Base-by-base conservation (phyloP, 2,113 vertebrate genomes). In the Pterocles burchelli region DNA sequence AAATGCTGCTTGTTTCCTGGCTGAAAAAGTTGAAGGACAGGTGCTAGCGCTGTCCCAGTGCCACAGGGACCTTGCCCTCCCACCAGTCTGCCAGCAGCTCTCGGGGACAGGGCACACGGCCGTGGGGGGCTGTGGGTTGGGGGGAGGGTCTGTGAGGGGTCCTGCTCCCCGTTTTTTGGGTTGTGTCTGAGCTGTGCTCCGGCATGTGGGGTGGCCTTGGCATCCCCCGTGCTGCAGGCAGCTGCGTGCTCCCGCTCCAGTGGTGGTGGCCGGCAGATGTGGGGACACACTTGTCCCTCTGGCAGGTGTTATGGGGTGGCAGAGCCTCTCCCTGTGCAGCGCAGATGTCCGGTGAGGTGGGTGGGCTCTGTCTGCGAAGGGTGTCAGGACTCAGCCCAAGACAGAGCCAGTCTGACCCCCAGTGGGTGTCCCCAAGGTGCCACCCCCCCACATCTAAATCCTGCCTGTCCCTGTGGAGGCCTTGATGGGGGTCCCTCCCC, bases 41-140 rank as follows among this genome's bases (percentile, higher is more conserved):
- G 29, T 12, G 16, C 13, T 43, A 4, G 36, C 3, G 3, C 43
- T 55, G 45, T 78, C 58, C 17, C 0, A 0, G 2, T 65, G 73
- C 33, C 9, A 0, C 36, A 22, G 21, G 36, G 46, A 61, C 58
- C 11, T 70, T 84, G 26, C 26, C 15, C 18, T 89, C n/a, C 18
- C 55, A 33, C 41, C 2, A 4, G 45, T 34, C 6, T 89, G 67
- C 85, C 52, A 61, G 67, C 49, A 43, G 57, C 54, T 65, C 33
- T 10, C 67, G 54, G 45, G 49, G 13, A 13, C 6, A 2, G 31
- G 41, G 4, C 0, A 0, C 29, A 41, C 1, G 3, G 57, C 43
- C 1, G 0, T 15, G 38, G 14, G 4, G 25, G 4, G 6, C 29
- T 77, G 63, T 1, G 14, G 26, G 6, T 13, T 65, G 22, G 12